Conservation (phyloP, 2,113 vertebrate genomes). For the Perca flavescens region DNA sequence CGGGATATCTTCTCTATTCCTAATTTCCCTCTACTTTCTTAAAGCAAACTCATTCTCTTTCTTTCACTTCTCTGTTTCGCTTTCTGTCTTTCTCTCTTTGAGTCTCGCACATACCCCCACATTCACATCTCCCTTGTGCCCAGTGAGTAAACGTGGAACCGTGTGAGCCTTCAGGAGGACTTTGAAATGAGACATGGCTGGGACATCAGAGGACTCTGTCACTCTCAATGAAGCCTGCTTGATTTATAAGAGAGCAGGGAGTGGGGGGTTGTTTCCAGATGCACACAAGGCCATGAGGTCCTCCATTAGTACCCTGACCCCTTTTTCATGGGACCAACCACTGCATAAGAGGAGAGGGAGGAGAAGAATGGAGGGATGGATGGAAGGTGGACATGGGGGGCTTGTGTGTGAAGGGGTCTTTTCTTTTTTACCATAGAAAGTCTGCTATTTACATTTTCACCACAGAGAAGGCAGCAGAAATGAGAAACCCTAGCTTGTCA, state of each 20-base stretch:
- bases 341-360: slow-evolving; percentile 66
- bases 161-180: slow-evolving; percentile 76
- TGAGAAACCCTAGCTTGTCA: slow-evolving; percentile 68
- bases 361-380: slow-evolving; percentile 67
- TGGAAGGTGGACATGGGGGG: slow-evolving; percentile 61
- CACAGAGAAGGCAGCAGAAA: slow-evolving; percentile 63
- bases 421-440: slow-evolving; percentile 60
- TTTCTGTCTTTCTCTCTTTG: slow-evolving; percentile 43
- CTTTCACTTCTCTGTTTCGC: slow-evolving; percentile 22
- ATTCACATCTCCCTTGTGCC: slow-evolving; percentile 62
- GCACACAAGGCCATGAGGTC: slow-evolving; percentile 83
- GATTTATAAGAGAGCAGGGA: slow-evolving; percentile 84
- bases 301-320: slow-evolving; percentile 87
- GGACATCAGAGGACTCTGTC: slow-evolving; percentile 80
- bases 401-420: slow-evolving; percentile 33
- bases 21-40: slow-evolving; percentile 52
- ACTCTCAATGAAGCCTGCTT: slow-evolving; percentile 77
- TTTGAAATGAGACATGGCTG: slow-evolving; percentile 83
- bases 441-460: slow-evolving; percentile 82
- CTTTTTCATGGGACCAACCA: slow-evolving; percentile 76
- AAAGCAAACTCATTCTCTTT: slow-evolving; percentile 47
- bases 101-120: slow-evolving; percentile 31
- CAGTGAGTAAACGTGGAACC: slow-evolving; percentile 77
- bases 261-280: slow-evolving; percentile 80
- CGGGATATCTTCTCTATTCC: slow-evolving; percentile 51